A percentile compares a stretch with the other conserved stretches of the same genome.
These are phyloP conservation scores for Urocolius indicus DNA, from an alignment of 2,113 vertebrate species.

Conservation along the genomic window DNA sequence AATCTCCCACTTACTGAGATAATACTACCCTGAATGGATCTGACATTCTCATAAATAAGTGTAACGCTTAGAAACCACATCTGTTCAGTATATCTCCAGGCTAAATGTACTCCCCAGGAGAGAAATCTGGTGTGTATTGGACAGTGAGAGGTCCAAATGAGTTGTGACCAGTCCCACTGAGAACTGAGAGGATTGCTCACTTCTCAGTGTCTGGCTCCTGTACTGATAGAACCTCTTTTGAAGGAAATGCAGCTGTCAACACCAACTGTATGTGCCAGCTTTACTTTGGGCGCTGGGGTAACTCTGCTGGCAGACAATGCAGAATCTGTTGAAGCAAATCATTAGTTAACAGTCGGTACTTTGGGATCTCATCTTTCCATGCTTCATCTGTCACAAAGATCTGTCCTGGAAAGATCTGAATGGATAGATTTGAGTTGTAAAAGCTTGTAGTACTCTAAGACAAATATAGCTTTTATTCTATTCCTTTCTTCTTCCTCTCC, in stretches of 20 bases:
- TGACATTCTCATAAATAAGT: not conserved
- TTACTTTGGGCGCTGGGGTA: not conserved
- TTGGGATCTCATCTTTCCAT: not conserved
- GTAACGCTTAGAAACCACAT: not conserved
- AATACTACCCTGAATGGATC: not conserved
- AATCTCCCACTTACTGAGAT: not conserved
- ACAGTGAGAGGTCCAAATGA: not conserved
- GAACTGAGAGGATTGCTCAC: not conserved
- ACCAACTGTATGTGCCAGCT: not conserved
- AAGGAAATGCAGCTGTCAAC: not conserved
- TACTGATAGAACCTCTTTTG: not conserved
- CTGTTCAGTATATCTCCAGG: not conserved
- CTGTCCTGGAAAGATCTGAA: not conserved
- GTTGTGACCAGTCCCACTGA: not conserved
- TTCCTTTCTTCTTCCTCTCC: not conserved
- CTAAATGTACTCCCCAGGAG: not conserved
- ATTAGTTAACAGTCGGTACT: not conserved
- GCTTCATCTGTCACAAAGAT: not conserved
- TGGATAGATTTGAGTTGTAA: not conserved
- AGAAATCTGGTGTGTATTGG: not conserved
- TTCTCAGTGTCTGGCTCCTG: not conserved
- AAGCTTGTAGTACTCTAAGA: not conserved
- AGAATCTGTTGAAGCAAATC: not conserved
- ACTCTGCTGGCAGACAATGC: not conserved
- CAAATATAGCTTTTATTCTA: not conserved